phyloP scores from a whole-genome alignment of 2,888 invertebrate species.

The Apomyelois bistriatella region DNA sequence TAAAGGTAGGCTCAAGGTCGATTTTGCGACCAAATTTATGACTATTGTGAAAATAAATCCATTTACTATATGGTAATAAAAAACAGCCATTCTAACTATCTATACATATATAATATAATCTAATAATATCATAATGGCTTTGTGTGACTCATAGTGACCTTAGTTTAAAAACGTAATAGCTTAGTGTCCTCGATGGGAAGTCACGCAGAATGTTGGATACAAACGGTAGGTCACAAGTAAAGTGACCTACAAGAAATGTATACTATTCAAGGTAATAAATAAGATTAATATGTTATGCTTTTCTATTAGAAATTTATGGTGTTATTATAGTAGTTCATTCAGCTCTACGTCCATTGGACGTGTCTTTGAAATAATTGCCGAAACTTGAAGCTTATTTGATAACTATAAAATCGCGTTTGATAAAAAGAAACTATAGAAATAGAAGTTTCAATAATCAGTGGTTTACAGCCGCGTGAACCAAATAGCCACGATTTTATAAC shows the following conservation, averaged over 20 bases:
- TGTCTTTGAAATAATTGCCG: no score
- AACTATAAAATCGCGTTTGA: background rate
- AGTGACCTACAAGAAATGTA: no score
- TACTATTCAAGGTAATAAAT: no score
- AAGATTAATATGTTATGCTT: no score
- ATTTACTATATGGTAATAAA: background rate
- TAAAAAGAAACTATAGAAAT: background rate
- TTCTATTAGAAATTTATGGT: no score
- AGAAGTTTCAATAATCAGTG: background rate
- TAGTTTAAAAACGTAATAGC: slow-evolving; percentile 1
- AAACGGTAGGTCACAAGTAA: background rate
- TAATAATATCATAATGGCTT: background rate
- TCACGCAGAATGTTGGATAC: slow-evolving; percentile 19
- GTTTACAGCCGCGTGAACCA: background rate
- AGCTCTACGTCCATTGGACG: no score
- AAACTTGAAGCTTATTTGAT: no score
- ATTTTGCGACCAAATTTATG: no score
- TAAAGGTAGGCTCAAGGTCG: no score
- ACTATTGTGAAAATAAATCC: background rate
- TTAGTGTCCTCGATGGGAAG: slow-evolving; percentile 23
- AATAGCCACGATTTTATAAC: background rate
- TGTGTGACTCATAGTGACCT: slow-evolving; percentile 8
- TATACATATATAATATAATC: background rate
- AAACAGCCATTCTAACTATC: background rate
- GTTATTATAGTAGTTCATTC: no score